phyloP scores from a whole-genome alignment of 2,797 vertebrate species.

The Psittacula derbiana region DNA sequence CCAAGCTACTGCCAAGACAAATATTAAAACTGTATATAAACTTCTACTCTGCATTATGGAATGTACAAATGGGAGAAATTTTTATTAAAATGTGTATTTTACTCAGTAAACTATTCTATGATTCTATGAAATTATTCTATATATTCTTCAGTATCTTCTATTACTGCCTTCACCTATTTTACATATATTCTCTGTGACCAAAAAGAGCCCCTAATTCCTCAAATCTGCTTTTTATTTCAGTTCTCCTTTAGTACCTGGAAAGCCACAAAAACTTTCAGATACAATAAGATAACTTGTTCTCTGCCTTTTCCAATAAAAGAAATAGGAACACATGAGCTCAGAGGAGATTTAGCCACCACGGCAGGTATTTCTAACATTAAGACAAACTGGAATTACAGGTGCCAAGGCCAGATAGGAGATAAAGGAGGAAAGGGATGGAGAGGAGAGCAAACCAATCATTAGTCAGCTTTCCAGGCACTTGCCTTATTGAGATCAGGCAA shows the following conservation, averaged over 20 bases:
- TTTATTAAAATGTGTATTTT: background rate
- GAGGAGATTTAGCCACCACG: background rate
- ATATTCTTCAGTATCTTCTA: background rate
- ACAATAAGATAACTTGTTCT: background rate
- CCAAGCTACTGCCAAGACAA: background rate
- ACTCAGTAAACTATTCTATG: background rate
- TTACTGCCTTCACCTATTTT: background rate
- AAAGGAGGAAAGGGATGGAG: background rate
- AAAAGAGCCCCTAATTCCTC: background rate
- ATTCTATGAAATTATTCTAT: background rate
- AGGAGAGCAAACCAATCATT: background rate
- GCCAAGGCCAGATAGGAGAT: background rate
- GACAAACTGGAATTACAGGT: background rate
- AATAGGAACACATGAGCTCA: accelerated
- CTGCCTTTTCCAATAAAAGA: background rate
- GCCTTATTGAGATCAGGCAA: background rate
- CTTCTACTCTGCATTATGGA: background rate
- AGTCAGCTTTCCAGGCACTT: background rate
- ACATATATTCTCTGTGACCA: accelerated
- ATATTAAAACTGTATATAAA: background rate
- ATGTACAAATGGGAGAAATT: background rate
- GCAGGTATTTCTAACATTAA: background rate
- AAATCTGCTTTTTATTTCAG: background rate
- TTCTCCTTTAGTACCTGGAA: accelerated
- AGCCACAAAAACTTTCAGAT: background rate